These are phyloP conservation scores for Pteropus alecto DNA, from an alignment of 2,113 vertebrate genomes.

Conservation along the genomic window DNA sequence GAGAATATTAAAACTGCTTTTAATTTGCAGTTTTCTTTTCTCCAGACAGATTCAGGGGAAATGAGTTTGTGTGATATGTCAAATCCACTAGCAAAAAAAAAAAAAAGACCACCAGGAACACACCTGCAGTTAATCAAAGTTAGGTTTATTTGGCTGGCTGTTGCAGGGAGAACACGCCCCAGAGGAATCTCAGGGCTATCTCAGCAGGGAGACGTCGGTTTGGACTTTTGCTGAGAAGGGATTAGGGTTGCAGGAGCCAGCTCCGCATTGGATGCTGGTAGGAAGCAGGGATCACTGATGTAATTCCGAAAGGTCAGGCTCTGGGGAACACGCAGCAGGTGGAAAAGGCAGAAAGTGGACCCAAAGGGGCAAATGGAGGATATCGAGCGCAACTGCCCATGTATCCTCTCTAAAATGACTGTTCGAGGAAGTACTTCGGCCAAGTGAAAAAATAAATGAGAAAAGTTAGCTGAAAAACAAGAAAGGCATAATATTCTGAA, in stretches of 20 bases:
- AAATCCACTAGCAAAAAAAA: not conserved
- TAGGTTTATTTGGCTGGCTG: not conserved
- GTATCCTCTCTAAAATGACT: not conserved
- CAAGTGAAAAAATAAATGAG: not conserved
- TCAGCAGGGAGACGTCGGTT: not conserved
- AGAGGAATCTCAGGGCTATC: not conserved
- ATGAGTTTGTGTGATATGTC: not conserved
- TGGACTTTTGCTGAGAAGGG: not conserved
- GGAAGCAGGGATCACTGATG: not conserved
- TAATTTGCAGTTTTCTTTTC: not conserved
- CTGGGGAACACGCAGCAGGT: not conserved
- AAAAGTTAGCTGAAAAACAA: not conserved
- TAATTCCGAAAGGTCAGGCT: not conserved
- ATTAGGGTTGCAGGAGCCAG: not conserved
- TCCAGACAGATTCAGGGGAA: not conserved
- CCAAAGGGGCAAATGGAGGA: not conserved
- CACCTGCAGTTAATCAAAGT: not conserved
- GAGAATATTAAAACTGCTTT: not conserved
- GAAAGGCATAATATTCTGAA: not conserved
- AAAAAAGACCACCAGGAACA: not conserved
- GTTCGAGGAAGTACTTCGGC: not conserved
- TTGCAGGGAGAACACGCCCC: not conserved
- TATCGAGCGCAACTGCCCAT: not conserved
- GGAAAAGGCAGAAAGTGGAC: not conserved
- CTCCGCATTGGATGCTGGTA: not conserved